Conservation (phyloP, 2,113 vertebrate species). For the Microcebus tavaratra region DNA sequence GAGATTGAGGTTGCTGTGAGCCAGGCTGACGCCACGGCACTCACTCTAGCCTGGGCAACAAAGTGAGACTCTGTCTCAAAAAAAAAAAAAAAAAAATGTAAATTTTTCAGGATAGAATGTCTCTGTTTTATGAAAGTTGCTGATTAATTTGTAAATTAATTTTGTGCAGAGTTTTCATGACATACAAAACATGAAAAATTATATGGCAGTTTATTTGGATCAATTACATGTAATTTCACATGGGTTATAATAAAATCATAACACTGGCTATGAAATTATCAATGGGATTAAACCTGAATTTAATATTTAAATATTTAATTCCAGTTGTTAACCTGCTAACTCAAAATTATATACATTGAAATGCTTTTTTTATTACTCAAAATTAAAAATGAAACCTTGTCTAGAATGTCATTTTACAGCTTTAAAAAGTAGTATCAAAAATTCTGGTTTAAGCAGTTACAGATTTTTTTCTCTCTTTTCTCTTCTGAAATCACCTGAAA, state of each 20-base stretch:
- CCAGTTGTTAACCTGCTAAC: neutral
- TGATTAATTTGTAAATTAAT: slow-evolving; percentile 57
- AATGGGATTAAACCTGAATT: slow-evolving; percentile 43
- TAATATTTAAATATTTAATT: slow-evolving; percentile 49
- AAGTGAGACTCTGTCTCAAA: too few species aligned
- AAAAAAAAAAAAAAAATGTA: neutral
- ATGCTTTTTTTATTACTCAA: neutral
- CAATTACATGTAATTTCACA: slow-evolving; percentile 9
- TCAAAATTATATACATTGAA: slow-evolving; percentile 34
- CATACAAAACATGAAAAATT: slow-evolving; percentile 45
- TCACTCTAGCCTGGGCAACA: too few species aligned
- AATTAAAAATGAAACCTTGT: slow-evolving; percentile 26
- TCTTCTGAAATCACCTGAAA: slow-evolving; percentile 2
- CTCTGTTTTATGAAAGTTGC: slow-evolving; percentile 33
- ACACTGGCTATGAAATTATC: neutral
- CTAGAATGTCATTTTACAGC: neutral
- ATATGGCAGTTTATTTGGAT: slow-evolving; percentile 6
- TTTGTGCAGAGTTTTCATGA: slow-evolving; percentile 38
- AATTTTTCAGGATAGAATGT: slow-evolving; percentile 33
- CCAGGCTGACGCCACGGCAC: too few species aligned
- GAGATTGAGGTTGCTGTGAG: too few species aligned
- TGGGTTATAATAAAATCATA: slow-evolving; percentile 2
- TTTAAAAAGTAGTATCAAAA: slow-evolving; percentile 17
- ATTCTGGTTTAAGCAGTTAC: neutral
- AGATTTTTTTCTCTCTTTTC: neutral